Evolutionary conservation across 2,797 vertebrate species (phyloP), one percentile per base, ranked within the genome.

Genomic region (Salarias fasciatus): DNA sequence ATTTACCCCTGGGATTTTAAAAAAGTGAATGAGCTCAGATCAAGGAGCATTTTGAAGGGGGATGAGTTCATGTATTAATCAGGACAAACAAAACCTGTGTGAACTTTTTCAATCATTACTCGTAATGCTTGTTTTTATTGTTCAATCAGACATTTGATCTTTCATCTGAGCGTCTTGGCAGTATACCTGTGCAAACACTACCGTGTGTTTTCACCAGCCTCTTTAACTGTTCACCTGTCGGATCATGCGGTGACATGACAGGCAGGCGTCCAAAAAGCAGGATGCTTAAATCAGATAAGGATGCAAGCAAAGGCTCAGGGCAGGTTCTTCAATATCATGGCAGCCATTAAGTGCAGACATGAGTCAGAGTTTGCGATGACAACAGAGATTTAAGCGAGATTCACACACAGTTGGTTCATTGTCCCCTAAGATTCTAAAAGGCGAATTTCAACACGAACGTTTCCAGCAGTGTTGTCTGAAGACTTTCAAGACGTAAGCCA

Each of bases 1-100:
- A 11, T 42, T 48, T 49, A 13, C 70, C 61, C 30, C 54, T 50
- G 33, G 68, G 24, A n/a, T 18, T 63, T 49, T 72, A 49, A 57
- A 70, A 53, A 60, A 47, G 13, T 0, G 11, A 64, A 51, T 5
- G 15, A 61, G 46, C 12, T 40, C 9, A 49, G 61, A 63, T 53
- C 28, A 59, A 42, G 13, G 56, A 53, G 41, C 59, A 64, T 73
- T 67, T 66, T 69, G 65, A 76, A 72, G 62, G 62, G 62, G 71
- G 57, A 79, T 61, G 0, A 46, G 59, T 54, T 58, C 48, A 53
- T 49, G 29, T 44, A 49, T 43, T 41, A 61, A 44, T 63, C 66
- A 69, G 41, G 14, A 37, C 38, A 18, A 72, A 47, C 30, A 28
- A 3, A 24, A 9, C 28, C 11, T 3, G n/a, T 41, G 3, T 29